Base-by-base conservation (phyloP, 1,140 invertebrate genomes). In the Portunus trituberculatus region DNA sequence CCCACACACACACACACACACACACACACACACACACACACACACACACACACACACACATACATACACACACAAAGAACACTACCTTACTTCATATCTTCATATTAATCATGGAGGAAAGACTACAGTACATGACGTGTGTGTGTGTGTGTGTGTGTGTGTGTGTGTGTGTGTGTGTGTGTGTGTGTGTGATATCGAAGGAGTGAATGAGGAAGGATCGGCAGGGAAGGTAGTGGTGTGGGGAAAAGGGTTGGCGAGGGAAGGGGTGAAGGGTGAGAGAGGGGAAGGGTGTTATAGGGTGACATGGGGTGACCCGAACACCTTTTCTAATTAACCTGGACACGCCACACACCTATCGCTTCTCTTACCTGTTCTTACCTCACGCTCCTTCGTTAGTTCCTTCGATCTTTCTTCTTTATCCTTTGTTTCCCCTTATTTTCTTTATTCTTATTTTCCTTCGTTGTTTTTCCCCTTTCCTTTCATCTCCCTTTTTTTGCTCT, bases 131-230 rank as follows among this genome's bases (percentile, higher is more conserved):
- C 6, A 39, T 39, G 6, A 39, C 0, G 3, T 28, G 84, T 87
- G 28, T 87, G 28, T 87, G 84, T 87, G 39, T 87, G 28, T 87
- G 28, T 87, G 84, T 29, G 84, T 87, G 28, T 87, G 84, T 29
- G 84, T 87, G 28, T 87, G n/a, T 87, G 84, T 87, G 28, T 87
- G 84, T 87, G 84, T 87, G 28, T 87, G 84, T 87, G 28, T 87
- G 84, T 87, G 84, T 87, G 28, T 87, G 84, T 87, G 28, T 87
- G 67, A 76, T 76, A 76, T n/a, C 2, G n/a, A 20, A 20, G 67
- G 20, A 76, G 25, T 25, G 67, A 10, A n/a, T n/a, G 46, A 28
- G 89, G 29, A 31, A 52, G 89, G 16, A 25, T 46, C 12, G 25
- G 67, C 52, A 29, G 46, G 6, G 89, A 16, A 2, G 48, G 29